These are phyloP conservation scores for Tromatobia lineatoria DNA, from an alignment of 2,888 invertebrate genomes.

Conservation along the genomic window DNA sequence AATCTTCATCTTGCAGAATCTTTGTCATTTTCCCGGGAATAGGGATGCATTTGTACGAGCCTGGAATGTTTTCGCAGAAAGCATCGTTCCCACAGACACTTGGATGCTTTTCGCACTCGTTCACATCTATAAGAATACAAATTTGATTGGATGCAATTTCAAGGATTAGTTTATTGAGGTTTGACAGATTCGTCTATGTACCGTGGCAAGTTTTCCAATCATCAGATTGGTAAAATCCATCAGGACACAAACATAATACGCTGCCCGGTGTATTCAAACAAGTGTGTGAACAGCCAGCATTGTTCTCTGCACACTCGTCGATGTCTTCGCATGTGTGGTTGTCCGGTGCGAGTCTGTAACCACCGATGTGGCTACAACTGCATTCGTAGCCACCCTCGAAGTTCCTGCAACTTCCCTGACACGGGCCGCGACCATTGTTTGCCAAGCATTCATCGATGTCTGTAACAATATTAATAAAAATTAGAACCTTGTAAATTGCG, in stretches of 20 bases:
- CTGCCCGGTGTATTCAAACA: slow-evolving; percentile 88
- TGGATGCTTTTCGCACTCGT: slow-evolving; percentile 87
- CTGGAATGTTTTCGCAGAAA: slow-evolving; percentile 86
- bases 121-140: slow-evolving; percentile 85
- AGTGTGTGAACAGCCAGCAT: slow-evolving; percentile 87
- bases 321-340: slow-evolving; percentile 87
- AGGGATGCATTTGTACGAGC: slow-evolving; percentile 84
- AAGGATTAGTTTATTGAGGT: neutral
- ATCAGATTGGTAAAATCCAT: slow-evolving; percentile 78
- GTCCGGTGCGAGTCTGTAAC: slow-evolving; percentile 87
- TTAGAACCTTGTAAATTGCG: too few relatives aligned
- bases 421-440: slow-evolving; percentile 89
- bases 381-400: slow-evolving; percentile 88
- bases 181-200: slow-evolving; percentile 54
- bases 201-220: slow-evolving; percentile 82
- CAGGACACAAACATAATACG: slow-evolving; percentile 81
- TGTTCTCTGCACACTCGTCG: slow-evolving; percentile 87
- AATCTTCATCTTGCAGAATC: slow-evolving; percentile 78
- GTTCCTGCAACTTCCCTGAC: slow-evolving; percentile 88
- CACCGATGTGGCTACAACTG: slow-evolving; percentile 87
- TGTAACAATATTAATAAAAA: slow-evolving; percentile 70
- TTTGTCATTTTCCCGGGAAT: slow-evolving; percentile 77
- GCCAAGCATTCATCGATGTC: slow-evolving; percentile 89
- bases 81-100: slow-evolving; percentile 72
- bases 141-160: neutral